Evolutionary conservation across 2,113 vertebrate species (phyloP).

Genomic region (Albula glossodonta): DNA sequence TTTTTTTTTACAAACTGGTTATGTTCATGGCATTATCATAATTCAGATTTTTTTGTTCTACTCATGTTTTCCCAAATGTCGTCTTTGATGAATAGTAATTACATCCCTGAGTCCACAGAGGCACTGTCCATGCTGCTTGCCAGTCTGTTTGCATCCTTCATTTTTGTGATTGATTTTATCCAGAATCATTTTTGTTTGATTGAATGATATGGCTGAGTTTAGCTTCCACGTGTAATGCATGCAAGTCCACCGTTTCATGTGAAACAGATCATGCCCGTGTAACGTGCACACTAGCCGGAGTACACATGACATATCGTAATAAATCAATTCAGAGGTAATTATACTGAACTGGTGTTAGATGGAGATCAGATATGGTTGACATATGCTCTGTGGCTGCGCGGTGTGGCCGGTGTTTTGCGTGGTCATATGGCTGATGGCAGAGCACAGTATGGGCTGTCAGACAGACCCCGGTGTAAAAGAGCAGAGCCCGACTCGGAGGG

Average conservation of each 20-base stretch:
- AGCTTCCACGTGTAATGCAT: not conserved
- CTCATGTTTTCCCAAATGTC: slow-evolving; percentile 26
- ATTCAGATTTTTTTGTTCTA: slow-evolving; percentile 51
- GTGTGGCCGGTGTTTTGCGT: slow-evolving; percentile 7
- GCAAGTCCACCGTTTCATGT: not conserved
- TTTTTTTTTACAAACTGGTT: slow-evolving; percentile 53
- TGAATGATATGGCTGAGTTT: not conserved
- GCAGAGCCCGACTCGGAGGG: not conserved
- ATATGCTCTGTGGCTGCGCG: slow-evolving; percentile 10
- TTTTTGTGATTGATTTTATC: not conserved
- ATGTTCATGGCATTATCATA: slow-evolving; percentile 52
- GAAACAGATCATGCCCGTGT: not conserved
- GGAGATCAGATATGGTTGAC: slow-evolving; percentile 28
- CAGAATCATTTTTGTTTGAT: not conserved
- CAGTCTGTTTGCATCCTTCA: not conserved
- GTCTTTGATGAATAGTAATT: slow-evolving; percentile 56
- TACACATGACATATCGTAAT: slow-evolving; percentile 13
- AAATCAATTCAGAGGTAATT: slow-evolving; percentile 48
- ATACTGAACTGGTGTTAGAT: slow-evolving; percentile 31
- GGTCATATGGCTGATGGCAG: slow-evolving; percentile 24
- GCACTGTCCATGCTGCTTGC: slow-evolving; percentile 39
- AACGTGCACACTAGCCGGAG: no score
- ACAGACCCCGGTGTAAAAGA: not conserved
- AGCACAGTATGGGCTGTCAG: slow-evolving; percentile 10
- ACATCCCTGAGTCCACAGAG: slow-evolving; percentile 45